Conservation (phyloP, 2,888 invertebrate genomes). For the Meteorus colon region DNA sequence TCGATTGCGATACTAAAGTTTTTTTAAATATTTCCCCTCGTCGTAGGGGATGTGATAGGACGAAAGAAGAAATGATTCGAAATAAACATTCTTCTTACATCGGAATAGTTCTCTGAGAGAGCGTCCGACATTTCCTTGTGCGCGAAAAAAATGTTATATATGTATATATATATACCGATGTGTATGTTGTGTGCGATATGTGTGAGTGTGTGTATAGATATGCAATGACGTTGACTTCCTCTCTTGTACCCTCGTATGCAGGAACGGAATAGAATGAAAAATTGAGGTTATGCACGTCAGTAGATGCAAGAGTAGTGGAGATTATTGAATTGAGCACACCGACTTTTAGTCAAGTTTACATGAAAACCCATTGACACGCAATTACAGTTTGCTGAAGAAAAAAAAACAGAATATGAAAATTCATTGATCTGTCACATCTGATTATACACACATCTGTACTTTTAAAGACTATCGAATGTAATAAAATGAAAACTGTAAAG, state of each 20-base stretch:
- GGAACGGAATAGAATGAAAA: conserved; percentile 34
- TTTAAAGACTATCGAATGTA: not conserved
- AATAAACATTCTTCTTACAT: conserved; percentile 19
- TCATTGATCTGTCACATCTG: not conserved
- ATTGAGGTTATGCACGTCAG: conserved; percentile 44
- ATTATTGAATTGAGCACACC: conserved; percentile 23
- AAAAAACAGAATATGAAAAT: not conserved
- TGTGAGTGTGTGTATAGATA: conserved; percentile 3
- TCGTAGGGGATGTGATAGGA: not conserved
- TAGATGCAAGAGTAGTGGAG: conserved; percentile 25
- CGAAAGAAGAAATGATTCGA: not conserved
- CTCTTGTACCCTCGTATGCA: conserved; percentile 34
- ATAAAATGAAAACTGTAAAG: not conserved
- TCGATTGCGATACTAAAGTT: not conserved
- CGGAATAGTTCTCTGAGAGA: conserved; percentile 12
- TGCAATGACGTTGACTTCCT: conserved; percentile 26
- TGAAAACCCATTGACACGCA: conserved; percentile 31
- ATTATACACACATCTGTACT: not conserved
- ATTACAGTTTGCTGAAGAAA: not conserved
- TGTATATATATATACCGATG: not conserved
- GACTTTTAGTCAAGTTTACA: conserved; percentile 43
- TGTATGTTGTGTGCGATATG: conserved; percentile 1
- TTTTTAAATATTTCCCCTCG: not conserved
- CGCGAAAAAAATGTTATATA: not conserved
- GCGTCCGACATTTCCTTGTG: conserved; percentile 27